Conservation (phyloP, 2,888 invertebrate genomes). For the Nasonovia ribisnigri region DNA sequence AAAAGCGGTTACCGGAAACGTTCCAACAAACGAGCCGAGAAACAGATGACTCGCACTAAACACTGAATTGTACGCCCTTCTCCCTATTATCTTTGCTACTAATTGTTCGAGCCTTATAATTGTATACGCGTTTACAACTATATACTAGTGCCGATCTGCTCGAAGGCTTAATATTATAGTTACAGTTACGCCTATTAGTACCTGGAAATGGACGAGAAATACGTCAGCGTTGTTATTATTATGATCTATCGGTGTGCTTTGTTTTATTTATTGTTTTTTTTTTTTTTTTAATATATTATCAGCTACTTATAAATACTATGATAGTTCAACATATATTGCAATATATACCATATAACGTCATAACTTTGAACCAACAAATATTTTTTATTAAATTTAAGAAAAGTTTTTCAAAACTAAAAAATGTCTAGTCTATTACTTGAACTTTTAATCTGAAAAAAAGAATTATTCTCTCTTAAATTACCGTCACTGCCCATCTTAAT, state of each 20-base stretch:
- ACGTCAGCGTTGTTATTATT: background rate
- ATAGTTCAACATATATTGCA: background rate
- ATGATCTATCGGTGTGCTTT: background rate
- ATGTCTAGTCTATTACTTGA: too few species aligned
- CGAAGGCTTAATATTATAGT: background rate
- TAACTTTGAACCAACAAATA: too few species aligned
- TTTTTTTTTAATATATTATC: background rate
- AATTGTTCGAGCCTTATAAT: slow-evolving; percentile 34
- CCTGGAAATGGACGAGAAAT: background rate
- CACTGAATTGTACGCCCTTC: background rate
- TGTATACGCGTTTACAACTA: background rate
- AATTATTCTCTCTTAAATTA: too few species aligned
- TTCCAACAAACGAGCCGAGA: slow-evolving; percentile 34
- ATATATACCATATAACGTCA: too few species aligned
- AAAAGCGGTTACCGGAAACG: slow-evolving; percentile 46
- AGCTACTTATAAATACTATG: background rate
- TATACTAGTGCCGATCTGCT: background rate
- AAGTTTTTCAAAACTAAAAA: too few species aligned
- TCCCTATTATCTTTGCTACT: slow-evolving; percentile 28
- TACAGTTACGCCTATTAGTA: background rate
- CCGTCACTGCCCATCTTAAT: too few species aligned
- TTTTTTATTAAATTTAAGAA: too few species aligned
- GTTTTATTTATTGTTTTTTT: background rate
- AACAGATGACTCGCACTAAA: slow-evolving; percentile 45
- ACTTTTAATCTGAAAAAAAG: too few species aligned